Base-by-base conservation (phyloP, 2,797 vertebrate species). In the Artibeus jamaicensis region DNA sequence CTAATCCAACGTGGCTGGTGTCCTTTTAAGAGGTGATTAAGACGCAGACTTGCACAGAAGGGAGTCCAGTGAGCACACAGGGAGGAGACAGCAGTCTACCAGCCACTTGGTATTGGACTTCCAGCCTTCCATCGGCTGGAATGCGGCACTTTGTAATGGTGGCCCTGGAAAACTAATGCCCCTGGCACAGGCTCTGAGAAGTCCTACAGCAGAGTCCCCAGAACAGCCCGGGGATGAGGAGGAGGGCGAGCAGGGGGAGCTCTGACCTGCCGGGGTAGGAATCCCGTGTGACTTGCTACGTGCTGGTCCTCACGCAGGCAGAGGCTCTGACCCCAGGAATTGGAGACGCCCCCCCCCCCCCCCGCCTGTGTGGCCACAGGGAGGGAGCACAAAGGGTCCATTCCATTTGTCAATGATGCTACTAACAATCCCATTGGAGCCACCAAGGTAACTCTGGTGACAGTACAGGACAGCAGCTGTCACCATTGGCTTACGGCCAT, bases 21-120 rank as follows among this genome's bases (percentile, higher is more conserved):
- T 78, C 62, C 22, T 89, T 84, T 14, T 48, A 78, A 55, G 37
- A 87, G 46, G 34, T 77, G 55, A 84, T 87, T 5, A 57, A 71
- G 82, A 55, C 37, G 73, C 10, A 59, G 55, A 53, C 5, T 68
- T 6, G 1, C 6, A 22, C 21, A 48, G 29, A 48, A 16, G 10
- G 50, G 22, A 7, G 26, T n/a, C 22, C 18, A 42, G 0, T 44
- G 46, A 48, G 12, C 34, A 55, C 44, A 32, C 4, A 5, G 12
- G 48, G 18, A 59, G n/a, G 65, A 62, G 18, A 19, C 0, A 7
- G 53, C 16, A 5, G 5, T 86, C 68, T 26, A 26, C 2, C 37
- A 11, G 21, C 53, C 59, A n/a, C n/a, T n/a, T 78, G 32, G 21
- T 3, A 37, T 50, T 59, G 29, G 19, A 55, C 37, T 78, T n/a